Evolutionary conservation across 1,140 invertebrate genomes (phyloP), one percentile per base, ranked within the genome.

Genomic region (Sarcophaga peregrina): DNA sequence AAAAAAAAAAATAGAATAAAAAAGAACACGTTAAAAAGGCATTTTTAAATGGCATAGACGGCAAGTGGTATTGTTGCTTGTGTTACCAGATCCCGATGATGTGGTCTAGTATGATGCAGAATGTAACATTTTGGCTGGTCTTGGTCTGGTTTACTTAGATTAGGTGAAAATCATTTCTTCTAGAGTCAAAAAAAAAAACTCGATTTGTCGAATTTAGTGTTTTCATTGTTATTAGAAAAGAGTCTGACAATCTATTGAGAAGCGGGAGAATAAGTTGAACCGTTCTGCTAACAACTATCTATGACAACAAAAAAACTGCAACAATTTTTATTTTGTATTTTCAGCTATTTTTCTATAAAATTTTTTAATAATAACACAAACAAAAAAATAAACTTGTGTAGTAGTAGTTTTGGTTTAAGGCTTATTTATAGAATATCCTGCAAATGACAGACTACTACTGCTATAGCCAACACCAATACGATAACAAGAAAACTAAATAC

Each of bases 341-440:
- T 2, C 54, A 13, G 13, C n/a, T 58, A n/a, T 58, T 58, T n/a
- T 58, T 58, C n/a, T 58, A 6, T 58, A n/a, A 7, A n/a, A 6
- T 58, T n/a, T n/a, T n/a, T 58, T 37, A 37, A 37, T 37, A 37
- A 1, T 15, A 15, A 58, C n/a, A 37, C 4, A 37, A 2, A 37
- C 1, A 37, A 58, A 58, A 58, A n/a, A 58, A 58, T 58, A 58
- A 58, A 58, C 54, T 58, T 58, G 54, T 76, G 74, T 76, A 47
- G 74, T 74, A n/a, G 15, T 72, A 72, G 62, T 76, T 76, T 47
- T 76, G 74, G 13, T 76, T 76, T 76, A 76, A 48, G 46, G 74
- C 74, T 76, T 76, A 76, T 76, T 76, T 76, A 76, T 58, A 76
- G 47, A 76, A 76, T 76, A 76, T 46, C n/a, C 47, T 76, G 74